These are phyloP conservation scores for Aphodius sticticus DNA, from an alignment of 2,888 invertebrate genomes.

Conservation along the genomic window DNA sequence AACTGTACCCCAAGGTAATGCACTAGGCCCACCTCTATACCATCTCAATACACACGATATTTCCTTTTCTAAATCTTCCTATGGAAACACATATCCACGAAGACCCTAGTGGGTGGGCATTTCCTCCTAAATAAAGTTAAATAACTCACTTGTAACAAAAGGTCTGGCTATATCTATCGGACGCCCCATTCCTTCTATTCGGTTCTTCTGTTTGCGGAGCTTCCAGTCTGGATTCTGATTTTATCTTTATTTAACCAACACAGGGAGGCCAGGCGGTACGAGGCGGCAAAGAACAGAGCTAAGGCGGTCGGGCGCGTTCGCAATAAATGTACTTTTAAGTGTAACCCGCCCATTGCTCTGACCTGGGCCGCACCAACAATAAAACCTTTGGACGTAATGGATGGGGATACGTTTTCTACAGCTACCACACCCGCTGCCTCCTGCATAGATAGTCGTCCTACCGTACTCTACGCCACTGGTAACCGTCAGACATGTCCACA, in stretches of 20 bases:
- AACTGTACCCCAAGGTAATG: no score
- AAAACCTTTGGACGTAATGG: constrained; percentile 56
- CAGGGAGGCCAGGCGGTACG: background rate
- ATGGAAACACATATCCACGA: no score
- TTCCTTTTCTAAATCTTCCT: no score
- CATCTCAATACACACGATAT: no score
- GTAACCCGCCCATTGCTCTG: constrained; percentile 49
- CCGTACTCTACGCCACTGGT: background rate
- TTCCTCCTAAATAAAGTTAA: no score
- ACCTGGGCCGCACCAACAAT: constrained; percentile 54
- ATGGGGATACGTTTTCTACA: constrained; percentile 45
- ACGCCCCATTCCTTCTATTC: no score
- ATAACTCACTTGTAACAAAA: no score
- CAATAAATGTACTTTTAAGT: constrained; percentile 49
- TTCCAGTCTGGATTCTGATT: background rate
- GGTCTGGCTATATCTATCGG: no score
- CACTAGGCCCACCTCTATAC: no score
- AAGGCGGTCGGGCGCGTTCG: constrained; percentile 36
- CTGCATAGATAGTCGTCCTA: background rate
- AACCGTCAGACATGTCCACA: background rate
- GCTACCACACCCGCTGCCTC: background rate
- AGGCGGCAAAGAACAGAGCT: constrained; percentile 26
- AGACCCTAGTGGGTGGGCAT: no score
- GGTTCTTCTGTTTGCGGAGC: no score
- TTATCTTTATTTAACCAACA: constrained; percentile 33